Evolutionary conservation across 2,888 invertebrate genomes (phyloP), one percentile per base, ranked within the genome.

Genomic region (Heliconius hortense): DNA sequence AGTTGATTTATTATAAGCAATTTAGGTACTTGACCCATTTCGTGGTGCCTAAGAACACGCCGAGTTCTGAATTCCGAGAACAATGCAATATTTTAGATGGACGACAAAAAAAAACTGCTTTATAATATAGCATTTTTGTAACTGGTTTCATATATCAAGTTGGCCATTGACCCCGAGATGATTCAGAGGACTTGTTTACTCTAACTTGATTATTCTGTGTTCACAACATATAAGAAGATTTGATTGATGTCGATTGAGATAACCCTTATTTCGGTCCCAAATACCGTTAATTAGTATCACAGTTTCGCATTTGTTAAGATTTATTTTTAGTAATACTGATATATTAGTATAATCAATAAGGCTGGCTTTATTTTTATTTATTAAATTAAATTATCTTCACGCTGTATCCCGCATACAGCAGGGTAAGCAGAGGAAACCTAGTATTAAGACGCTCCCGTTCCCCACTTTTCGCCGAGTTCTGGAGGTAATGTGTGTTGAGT

Each of bases 91-190:
- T 82, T 86, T 88, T 88, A 84, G 79, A 80, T 53, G 77, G 79
- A 82, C 77, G 68, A 15, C 4, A 48, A 43, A 82, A 84, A 86
- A 83, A 84, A 80, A 83, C 81, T 81, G 81, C 82, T 83, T 82
- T 78, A 79, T 79, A 80, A 82, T 86, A 86, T 86, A 83, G 82
- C 82, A 83, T 85, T 87, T 86, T 84, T 81, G 81, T 81, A 89
- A 90, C 91, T 83, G 89, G 91, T 91, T 90, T 84, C 81, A 77
- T 81, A 82, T 84, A 82, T 80, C 81, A 82, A 80, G 79, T 73
- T 73, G 76, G 89, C 86, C 83, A 89, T 77, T 90, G 91, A 91
- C 90, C 92, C 80, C 84, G 77, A 31, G 81, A 83, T 91, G 91
- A 92, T 77, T 92, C 90, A 92, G 72, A 63, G 72, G 77, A 80